Conservation (phyloP, 1,140 invertebrate genomes). For the Myzus persicae region DNA sequence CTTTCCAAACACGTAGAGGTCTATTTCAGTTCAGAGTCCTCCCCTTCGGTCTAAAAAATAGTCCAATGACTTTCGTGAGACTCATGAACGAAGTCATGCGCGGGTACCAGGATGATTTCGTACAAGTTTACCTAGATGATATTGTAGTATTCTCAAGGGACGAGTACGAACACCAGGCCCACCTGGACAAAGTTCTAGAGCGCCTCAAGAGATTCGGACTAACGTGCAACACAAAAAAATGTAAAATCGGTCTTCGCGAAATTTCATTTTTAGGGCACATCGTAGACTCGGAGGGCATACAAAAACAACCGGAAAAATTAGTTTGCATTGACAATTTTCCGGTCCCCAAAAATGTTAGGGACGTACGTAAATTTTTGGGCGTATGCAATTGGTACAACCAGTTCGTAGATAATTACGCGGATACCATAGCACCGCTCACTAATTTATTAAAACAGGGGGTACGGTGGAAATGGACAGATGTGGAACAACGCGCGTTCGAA, state of each 20-base stretch:
- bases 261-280: constrained; percentile 65
- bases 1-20: constrained; percentile 65
- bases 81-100: constrained; percentile 62
- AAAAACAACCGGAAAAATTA: constrained; percentile 64
- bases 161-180: background rate
- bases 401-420: background rate
- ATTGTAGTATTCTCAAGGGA: constrained; percentile 2
- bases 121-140: constrained; percentile 40
- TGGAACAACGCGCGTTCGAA: constrained; percentile 19
- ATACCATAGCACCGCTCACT: background rate
- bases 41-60: constrained; percentile 66
- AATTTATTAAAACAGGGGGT: background rate
- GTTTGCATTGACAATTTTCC: constrained; percentile 63
- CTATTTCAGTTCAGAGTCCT: constrained; percentile 65
- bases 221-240: constrained; percentile 61
- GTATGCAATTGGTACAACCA: constrained; percentile 34
- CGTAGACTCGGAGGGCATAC: constrained; percentile 63
- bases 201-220: constrained; percentile 43
- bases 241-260: constrained; percentile 61
- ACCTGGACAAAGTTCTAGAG: constrained; percentile 24
- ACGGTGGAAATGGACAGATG: background rate
- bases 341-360: constrained; percentile 61
- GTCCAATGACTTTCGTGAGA: constrained; percentile 65
- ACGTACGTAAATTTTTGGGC: constrained; percentile 64
- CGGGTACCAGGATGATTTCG: background rate